A percentile compares a stretch with the other conserved stretches of the same genome.
Conservation (phyloP, 2,113 vertebrate genomes). For the Chinchilla lanigera region DNA sequence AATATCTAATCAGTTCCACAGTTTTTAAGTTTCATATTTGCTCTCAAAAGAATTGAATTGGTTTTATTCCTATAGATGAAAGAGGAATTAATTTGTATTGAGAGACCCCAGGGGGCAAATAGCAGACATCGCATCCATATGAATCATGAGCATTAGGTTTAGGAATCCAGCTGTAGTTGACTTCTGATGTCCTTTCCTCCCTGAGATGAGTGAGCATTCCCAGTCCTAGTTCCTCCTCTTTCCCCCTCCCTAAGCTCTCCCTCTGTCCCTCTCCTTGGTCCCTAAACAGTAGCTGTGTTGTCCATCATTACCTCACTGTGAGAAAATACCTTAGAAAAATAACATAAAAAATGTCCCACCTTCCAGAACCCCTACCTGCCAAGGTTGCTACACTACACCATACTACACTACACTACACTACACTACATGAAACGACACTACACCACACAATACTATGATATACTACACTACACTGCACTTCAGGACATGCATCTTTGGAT, state of each 20-base stretch:
- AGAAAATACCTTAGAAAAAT: background rate
- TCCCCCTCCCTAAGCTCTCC: background rate
- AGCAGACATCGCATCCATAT: background rate
- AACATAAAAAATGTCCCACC: background rate
- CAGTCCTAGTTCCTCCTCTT: background rate
- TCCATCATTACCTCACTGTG: background rate
- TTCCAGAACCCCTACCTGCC: background rate
- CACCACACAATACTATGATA: too few relatives aligned
- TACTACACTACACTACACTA: too few relatives aligned
- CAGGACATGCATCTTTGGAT: background rate
- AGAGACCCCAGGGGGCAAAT: background rate
- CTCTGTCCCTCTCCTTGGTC: background rate
- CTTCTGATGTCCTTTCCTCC: background rate
- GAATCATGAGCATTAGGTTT: background rate
- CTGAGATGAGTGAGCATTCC: background rate
- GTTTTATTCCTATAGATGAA: background rate
- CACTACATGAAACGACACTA: background rate
- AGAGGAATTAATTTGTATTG: background rate
- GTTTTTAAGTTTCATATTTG: background rate
- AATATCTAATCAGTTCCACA: background rate
- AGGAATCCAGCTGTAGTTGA: background rate
- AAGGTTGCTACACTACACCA: background rate
- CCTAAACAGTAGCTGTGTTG: background rate
- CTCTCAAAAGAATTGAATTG: background rate
- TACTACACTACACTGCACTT: background rate